A percentile compares a stretch with the other conserved stretches of the same genome.
phyloP scores from a whole-genome alignment of 1,140 invertebrate genomes.

The Mylabris phalerata region DNA sequence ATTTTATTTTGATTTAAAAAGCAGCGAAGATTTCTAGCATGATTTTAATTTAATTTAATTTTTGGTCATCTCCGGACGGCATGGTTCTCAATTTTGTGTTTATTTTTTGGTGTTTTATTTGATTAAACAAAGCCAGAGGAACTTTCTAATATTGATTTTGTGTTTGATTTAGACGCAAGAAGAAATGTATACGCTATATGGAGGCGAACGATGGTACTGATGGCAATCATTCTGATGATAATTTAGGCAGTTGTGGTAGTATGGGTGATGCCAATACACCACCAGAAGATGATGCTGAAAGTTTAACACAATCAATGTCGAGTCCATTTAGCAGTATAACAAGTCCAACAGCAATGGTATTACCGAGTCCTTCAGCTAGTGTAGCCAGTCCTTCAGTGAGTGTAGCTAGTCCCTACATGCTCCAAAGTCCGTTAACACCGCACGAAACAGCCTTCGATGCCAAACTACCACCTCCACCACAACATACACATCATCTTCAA shows the following conservation, averaged over 20 bases:
- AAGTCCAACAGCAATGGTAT: constrained; percentile 61
- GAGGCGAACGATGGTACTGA: constrained; percentile 64
- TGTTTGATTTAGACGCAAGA: constrained; percentile 81
- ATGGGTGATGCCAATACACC: constrained; percentile 65
- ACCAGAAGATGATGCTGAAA: constrained; percentile 58
- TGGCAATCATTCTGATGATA: constrained; percentile 72
- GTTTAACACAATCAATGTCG: constrained; percentile 61
- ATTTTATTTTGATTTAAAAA: neutral
- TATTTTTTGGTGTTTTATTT: neutral
- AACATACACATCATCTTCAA: constrained; percentile 30
- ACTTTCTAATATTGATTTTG: neutral
- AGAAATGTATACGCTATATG: constrained; percentile 96
- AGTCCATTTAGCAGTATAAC: constrained; percentile 74
- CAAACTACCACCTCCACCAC: constrained; percentile 36
- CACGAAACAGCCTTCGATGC: constrained; percentile 40
- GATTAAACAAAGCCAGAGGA: too few species aligned
- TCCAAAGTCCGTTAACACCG: constrained; percentile 49
- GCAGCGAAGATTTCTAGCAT: neutral
- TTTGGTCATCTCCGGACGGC: constrained; percentile 12
- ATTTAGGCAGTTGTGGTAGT: constrained; percentile 66
- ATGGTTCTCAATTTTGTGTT: constrained; percentile 15
- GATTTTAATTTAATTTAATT: neutral
- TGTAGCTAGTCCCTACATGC: constrained; percentile 51
- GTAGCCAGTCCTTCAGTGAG: constrained; percentile 60
- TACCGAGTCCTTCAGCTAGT: constrained; percentile 58